Percentiles rank a stretch among this genome's conserved stretches.
These are phyloP conservation scores for Catamblyrhynchus diadema DNA, from an alignment of 2,797 vertebrate species.

Conservation along the genomic window DNA sequence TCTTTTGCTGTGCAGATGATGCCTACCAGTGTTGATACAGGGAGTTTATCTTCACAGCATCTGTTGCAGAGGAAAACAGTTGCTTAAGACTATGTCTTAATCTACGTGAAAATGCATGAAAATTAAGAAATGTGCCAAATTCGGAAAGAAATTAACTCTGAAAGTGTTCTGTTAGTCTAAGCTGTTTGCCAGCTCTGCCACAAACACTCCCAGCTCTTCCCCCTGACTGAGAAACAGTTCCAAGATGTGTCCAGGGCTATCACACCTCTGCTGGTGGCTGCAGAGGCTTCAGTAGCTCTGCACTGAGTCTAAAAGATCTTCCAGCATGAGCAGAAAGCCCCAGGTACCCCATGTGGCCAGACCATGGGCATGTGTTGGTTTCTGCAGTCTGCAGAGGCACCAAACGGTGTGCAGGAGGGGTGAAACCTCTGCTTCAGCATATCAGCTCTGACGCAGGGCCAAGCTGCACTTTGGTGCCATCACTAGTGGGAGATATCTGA, in stretches of 20 bases:
- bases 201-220: neutral
- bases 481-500: fast-evolving
- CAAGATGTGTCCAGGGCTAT: neutral
- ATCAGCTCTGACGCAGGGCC: neutral
- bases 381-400: neutral
- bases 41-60: neutral
- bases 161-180: neutral
- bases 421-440: neutral
- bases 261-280: neutral
- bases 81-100: neutral
- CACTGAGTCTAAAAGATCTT: neutral
- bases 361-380: fast-evolving
- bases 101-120: neutral
- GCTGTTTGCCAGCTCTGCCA: neutral
- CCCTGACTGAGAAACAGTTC: neutral
- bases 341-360: neutral
- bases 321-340: neutral
- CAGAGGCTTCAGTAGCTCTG: fast-evolving
- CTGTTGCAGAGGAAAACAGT: neutral
- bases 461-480: neutral
- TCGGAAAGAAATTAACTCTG: neutral
- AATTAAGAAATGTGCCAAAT: neutral
- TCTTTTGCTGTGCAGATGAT: neutral
- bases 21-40: neutral
- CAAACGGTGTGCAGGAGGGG: fast-evolving